Evolutionary conservation across 2,113 vertebrate genomes (phyloP).

Genomic region (Trogon surrucura): DNA sequence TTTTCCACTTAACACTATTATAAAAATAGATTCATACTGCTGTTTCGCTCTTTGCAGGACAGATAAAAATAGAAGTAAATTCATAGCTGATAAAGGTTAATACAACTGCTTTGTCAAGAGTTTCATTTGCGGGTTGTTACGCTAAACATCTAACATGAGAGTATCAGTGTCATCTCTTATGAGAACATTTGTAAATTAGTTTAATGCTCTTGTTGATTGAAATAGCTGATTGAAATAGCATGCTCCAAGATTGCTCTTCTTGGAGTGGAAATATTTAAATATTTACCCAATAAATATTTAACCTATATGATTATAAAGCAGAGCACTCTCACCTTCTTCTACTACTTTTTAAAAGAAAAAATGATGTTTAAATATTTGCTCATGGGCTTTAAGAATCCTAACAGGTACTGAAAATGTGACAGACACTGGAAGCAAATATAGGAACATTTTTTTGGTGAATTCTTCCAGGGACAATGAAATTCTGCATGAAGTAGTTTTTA

Average conservation of each 20-base stretch:
- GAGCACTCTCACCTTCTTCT: neutral
- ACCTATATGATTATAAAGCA: neutral
- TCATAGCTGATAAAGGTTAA: neutral
- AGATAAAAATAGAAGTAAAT: neutral
- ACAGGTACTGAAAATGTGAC: neutral
- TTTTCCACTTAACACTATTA: neutral
- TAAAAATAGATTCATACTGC: neutral
- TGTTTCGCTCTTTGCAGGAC: neutral
- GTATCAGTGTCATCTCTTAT: neutral
- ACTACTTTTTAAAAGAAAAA: neutral
- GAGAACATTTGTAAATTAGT: neutral
- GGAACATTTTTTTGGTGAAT: fast-evolving
- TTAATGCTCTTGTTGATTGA: neutral
- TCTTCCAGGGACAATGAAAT: neutral
- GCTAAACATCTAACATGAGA: neutral
- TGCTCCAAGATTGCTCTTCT: neutral
- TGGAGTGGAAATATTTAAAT: neutral
- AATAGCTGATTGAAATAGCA: neutral
- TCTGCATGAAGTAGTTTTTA: neutral
- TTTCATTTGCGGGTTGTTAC: neutral
- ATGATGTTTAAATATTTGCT: neutral
- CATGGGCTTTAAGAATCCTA: neutral
- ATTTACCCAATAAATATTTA: neutral
- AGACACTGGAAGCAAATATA: neutral
- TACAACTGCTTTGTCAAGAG: neutral